A percentile compares a stretch with the other conserved stretches of the same genome.
These are phyloP conservation scores for Phalanger gymnotis DNA, from an alignment of 2,797 vertebrate species.

Conservation along the genomic window DNA sequence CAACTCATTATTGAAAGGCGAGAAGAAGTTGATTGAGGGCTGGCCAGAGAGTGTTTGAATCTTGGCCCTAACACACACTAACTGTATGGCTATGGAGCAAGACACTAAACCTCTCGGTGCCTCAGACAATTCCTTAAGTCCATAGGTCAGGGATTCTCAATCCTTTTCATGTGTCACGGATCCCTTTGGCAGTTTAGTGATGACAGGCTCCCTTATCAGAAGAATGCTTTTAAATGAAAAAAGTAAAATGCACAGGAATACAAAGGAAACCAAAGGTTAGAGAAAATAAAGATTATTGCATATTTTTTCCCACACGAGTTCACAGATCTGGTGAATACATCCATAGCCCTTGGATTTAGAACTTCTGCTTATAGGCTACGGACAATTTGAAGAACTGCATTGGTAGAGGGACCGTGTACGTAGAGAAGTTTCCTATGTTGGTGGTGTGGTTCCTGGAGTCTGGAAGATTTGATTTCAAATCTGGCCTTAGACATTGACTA, in stretches of 20 bases:
- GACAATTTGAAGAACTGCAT: background rate
- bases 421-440: background rate
- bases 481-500: background rate
- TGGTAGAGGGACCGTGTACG: background rate
- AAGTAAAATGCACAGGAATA: background rate
- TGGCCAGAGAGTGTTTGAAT: background rate
- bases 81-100: background rate
- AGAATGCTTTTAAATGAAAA: background rate
- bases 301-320: background rate
- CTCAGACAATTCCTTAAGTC: background rate
- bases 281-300: background rate
- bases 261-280: background rate
- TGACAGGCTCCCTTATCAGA: background rate
- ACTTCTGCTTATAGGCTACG: too few species aligned
- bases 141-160: background rate
- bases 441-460: background rate
- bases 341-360: too few species aligned
- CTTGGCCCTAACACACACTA: background rate
- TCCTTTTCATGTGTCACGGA: background rate
- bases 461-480: background rate
- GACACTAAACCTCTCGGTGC: background rate
- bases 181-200: background rate
- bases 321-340: background rate
- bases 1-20: background rate
- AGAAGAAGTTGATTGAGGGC: background rate